phyloP scores from a whole-genome alignment of 2,113 vertebrate species.

The Eptesicus fuscus region DNA sequence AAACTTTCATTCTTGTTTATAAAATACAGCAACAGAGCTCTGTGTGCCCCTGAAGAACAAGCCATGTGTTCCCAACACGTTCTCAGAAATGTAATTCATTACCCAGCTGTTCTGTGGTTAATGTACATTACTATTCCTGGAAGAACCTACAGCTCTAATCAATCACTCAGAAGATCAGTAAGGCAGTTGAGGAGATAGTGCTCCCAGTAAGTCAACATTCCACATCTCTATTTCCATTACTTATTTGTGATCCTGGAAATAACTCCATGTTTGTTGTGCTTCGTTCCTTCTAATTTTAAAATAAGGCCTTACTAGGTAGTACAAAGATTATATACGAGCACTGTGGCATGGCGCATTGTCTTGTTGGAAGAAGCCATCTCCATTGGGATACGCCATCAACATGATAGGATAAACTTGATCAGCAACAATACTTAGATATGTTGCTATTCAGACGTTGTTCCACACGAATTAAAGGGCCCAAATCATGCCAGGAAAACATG shows the following conservation, averaged over 20 bases:
- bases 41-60: neutral
- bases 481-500: no score
- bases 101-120: slow-evolving; percentile 38
- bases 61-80: slow-evolving; percentile 29
- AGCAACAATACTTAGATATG: no score
- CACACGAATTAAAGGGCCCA: no score
- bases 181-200: neutral
- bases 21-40: neutral
- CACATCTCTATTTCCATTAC: neutral
- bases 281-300: neutral
- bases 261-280: neutral
- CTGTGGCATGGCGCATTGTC: no score
- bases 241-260: neutral
- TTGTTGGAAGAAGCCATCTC: no score
- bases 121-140: slow-evolving; percentile 26
- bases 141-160: slow-evolving; percentile 1
- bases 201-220: neutral
- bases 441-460: no score
- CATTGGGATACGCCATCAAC: no score
- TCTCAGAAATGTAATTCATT: slow-evolving; percentile 40
- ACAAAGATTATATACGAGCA: neutral
- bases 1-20: neutral
- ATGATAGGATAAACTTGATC: no score
- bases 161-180: slow-evolving; percentile 23
- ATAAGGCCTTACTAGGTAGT: neutral